phyloP scores from a whole-genome alignment of 2,888 invertebrate species.

The Saturnia japonica region DNA sequence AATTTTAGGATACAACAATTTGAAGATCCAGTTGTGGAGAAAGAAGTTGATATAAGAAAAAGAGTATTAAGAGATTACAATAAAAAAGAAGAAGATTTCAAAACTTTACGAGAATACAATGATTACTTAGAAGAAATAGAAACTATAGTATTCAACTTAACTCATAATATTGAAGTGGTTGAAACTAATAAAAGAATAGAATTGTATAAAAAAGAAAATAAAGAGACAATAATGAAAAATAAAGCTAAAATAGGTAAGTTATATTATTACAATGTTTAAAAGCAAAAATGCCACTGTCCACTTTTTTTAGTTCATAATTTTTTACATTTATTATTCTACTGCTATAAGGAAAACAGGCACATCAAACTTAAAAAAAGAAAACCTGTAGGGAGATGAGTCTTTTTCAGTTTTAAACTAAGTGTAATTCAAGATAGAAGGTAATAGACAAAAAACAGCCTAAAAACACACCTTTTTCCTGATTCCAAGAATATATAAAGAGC shows the following conservation, averaged over 20 bases:
- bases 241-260: slow-evolving; percentile 85
- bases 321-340: no score
- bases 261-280: neutral
- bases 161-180: slow-evolving; percentile 93
- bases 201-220: slow-evolving; percentile 94
- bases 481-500: no score
- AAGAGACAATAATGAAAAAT: slow-evolving; percentile 90
- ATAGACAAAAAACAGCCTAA: no score
- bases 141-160: slow-evolving; percentile 93
- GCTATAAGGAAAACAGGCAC: no score
- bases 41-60: slow-evolving; percentile 97
- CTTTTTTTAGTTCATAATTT: no score
- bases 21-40: slow-evolving; percentile 97
- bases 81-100: slow-evolving; percentile 97
- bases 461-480: no score
- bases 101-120: slow-evolving; percentile 91
- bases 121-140: slow-evolving; percentile 98
- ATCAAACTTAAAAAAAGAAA: no score
- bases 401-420: no score
- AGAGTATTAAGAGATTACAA: slow-evolving; percentile 95
- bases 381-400: no score
- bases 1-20: slow-evolving; percentile 97
- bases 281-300: neutral
- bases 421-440: no score
- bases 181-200: slow-evolving; percentile 95